phyloP scores from a whole-genome alignment of 2,888 invertebrate species.

The Neoaliturus tenellus region DNA sequence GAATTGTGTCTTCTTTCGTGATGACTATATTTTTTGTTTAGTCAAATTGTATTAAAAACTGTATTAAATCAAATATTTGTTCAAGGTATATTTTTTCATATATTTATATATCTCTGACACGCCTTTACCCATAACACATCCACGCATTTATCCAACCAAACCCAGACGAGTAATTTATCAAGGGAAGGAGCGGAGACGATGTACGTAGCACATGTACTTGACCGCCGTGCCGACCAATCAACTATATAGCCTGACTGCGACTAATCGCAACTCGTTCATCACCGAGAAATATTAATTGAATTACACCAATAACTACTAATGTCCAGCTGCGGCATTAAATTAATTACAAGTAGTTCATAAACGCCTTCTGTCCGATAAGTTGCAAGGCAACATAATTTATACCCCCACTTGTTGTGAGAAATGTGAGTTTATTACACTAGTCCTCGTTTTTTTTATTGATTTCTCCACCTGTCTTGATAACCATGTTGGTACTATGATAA shows the following conservation, averaged over 20 bases:
- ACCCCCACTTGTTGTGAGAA: background rate
- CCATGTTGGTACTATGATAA: too few relatives aligned
- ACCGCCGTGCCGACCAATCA: background rate
- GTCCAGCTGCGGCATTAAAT: background rate
- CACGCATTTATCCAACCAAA: background rate
- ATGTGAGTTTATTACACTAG: background rate
- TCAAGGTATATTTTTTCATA: too few relatives aligned
- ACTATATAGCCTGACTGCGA: background rate
- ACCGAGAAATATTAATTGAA: background rate
- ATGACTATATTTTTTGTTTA: too few relatives aligned
- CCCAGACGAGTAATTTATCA: background rate
- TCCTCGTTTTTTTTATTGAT: background rate
- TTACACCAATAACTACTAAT: conserved; percentile 21
- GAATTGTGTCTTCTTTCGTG: too few relatives aligned
- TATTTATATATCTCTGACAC: too few relatives aligned
- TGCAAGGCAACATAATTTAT: background rate
- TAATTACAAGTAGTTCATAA: background rate
- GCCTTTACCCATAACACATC: too few relatives aligned
- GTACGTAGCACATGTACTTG: background rate
- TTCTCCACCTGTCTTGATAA: background rate
- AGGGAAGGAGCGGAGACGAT: background rate
- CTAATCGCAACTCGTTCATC: background rate
- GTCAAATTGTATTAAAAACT: too few relatives aligned
- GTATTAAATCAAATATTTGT: too few relatives aligned
- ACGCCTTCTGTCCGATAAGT: background rate